Conservation (phyloP, 2,113 vertebrate genomes). For the Cheirogaleus medius region DNA sequence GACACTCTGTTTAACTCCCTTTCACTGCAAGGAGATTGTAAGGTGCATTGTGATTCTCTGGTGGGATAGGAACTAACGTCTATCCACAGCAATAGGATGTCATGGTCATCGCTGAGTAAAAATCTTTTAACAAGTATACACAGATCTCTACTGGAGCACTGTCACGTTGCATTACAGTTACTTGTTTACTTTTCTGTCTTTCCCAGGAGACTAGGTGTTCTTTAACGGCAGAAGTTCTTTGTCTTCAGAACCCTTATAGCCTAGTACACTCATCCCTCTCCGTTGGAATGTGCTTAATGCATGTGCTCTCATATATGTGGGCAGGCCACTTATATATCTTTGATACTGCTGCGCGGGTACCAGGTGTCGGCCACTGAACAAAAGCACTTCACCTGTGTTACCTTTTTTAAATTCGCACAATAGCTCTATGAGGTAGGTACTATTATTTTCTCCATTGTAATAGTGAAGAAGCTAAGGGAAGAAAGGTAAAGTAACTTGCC, state of each 20-base stretch:
- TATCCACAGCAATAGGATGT: neutral
- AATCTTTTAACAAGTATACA: constrained; percentile 42
- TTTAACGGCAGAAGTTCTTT: constrained; percentile 31
- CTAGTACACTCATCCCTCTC: neutral
- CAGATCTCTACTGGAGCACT: neutral
- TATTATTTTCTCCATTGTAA: neutral
- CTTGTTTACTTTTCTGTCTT: constrained; percentile 27
- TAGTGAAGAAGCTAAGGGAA: neutral
- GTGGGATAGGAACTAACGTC: neutral
- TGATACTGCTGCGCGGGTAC: neutral
- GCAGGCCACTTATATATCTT: neutral
- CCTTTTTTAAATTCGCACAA: neutral
- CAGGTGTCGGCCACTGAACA: neutral
- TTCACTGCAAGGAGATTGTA: neutral
- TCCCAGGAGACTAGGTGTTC: neutral
- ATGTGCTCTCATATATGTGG: neutral
- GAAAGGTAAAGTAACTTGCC: neutral
- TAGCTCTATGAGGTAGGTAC: neutral
- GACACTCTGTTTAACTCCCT: neutral
- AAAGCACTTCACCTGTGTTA: neutral
- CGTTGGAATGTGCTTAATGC: neutral
- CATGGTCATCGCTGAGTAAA: constrained; percentile 35
- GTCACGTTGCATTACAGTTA: constrained; percentile 40
- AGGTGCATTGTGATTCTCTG: constrained; percentile 2
- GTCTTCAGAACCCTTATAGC: neutral